Percentiles rank a stretch among this genome's conserved stretches.
Evolutionary conservation across 2,888 invertebrate genomes (phyloP).

Genomic region (Invenusta paracnida): DNA sequence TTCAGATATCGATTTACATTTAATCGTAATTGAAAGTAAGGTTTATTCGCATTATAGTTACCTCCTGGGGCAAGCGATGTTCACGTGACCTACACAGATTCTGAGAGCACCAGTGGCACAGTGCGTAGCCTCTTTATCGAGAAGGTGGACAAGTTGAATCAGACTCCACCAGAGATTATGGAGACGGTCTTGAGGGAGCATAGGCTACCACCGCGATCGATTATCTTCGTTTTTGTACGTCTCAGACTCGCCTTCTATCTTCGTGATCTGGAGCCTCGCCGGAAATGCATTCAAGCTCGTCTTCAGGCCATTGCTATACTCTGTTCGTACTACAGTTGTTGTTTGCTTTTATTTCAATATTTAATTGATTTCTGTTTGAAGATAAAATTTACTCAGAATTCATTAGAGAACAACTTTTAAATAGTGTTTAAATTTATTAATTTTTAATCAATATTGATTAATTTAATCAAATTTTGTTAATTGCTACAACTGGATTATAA

Average conservation of each 20-base stretch:
- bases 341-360: too few relatives aligned
- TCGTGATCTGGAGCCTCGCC: slow-evolving; percentile 69
- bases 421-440: too few relatives aligned
- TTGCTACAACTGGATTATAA: too few relatives aligned
- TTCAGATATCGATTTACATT: too few relatives aligned
- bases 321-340: too few relatives aligned
- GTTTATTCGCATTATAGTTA: too few relatives aligned
- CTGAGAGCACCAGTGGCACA: not conserved
- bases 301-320: slow-evolving; percentile 76
- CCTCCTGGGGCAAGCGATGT: slow-evolving; percentile 3
- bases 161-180: slow-evolving; percentile 71
- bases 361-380: too few relatives aligned
- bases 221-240: slow-evolving; percentile 75
- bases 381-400: too few relatives aligned
- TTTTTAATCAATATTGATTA: too few relatives aligned
- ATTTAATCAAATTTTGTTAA: too few relatives aligned
- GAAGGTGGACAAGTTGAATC: slow-evolving; percentile 66
- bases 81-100: not conserved
- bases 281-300: slow-evolving; percentile 77
- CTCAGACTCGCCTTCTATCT: slow-evolving; percentile 75
- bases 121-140: slow-evolving; percentile 67
- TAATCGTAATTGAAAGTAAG: too few relatives aligned
- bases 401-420: too few relatives aligned
- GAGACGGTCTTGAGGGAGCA: slow-evolving; percentile 68
- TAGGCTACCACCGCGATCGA: slow-evolving; percentile 68